Evolutionary conservation across 2,797 vertebrate species (phyloP).

Genomic region (Manis javanica): DNA sequence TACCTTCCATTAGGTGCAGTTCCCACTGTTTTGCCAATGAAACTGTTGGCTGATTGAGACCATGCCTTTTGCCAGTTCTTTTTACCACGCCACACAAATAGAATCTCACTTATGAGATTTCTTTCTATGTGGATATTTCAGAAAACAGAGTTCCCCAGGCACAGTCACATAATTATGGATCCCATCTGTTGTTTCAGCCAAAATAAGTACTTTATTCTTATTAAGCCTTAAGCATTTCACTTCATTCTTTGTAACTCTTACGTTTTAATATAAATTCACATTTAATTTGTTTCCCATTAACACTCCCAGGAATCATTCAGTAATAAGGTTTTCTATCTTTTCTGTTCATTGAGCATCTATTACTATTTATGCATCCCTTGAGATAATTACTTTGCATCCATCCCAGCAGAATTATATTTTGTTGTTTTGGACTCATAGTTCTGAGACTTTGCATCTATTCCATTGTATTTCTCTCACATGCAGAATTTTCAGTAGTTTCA

Average conservation of each 20-base stretch:
- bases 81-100: background rate
- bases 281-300: constrained; percentile 73
- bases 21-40: background rate
- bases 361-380: constrained; percentile 56
- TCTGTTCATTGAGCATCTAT: constrained; percentile 70
- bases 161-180: background rate
- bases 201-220: constrained; percentile 25
- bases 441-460: constrained; percentile 35
- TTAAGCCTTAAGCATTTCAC: constrained; percentile 45
- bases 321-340: constrained; percentile 62
- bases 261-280: constrained; percentile 67
- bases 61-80: background rate
- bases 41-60: background rate
- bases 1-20: background rate
- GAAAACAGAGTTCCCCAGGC: background rate
- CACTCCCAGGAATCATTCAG: constrained; percentile 29
- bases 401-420: constrained; percentile 61
- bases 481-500: background rate
- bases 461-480: constrained; percentile 23
- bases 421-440: constrained; percentile 53
- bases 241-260: constrained; percentile 31
- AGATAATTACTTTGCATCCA: constrained; percentile 49
- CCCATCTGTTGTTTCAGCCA: background rate
- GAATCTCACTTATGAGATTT: background rate
- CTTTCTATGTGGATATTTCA: background rate